phyloP scores from a whole-genome alignment of 2,113 vertebrate genomes.

The Albula glossodonta region DNA sequence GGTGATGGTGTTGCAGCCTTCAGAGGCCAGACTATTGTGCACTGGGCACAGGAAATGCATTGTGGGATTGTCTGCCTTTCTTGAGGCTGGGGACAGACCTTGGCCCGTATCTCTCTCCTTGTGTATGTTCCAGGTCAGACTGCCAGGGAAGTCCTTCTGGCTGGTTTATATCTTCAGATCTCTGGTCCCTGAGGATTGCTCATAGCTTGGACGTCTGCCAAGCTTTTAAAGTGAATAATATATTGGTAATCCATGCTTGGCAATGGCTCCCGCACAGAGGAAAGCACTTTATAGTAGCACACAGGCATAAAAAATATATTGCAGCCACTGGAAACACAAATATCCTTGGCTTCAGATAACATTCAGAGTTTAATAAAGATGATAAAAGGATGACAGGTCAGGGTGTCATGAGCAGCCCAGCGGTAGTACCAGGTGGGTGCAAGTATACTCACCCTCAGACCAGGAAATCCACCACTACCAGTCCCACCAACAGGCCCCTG shows the following conservation, averaged over 20 bases:
- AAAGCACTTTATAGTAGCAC: conserved; percentile 11
- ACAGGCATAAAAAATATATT: background rate
- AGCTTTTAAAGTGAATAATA: conserved; percentile 27
- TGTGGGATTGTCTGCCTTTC: background rate
- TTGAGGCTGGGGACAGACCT: background rate
- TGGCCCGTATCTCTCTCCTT: background rate
- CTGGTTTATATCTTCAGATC: conserved; percentile 3
- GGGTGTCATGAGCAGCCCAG: background rate
- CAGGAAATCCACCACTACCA: conserved; percentile 90
- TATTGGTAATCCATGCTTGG: conserved; percentile 22
- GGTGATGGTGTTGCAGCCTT: background rate
- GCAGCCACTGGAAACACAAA: conserved; percentile 25
- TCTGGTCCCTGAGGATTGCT: conserved; percentile 6
- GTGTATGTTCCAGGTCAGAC: background rate
- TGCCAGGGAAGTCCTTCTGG: background rate
- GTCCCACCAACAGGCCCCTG: conserved; percentile 85
- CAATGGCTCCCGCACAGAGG: conserved; percentile 11
- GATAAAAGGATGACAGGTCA: background rate
- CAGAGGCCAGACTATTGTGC: background rate
- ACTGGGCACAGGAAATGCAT: background rate
- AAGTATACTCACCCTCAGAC: conserved; percentile 83
- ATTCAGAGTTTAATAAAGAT: background rate
- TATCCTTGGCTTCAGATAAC: background rate
- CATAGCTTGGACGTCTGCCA: conserved; percentile 10
- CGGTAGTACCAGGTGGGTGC: background rate